Percentiles rank a stretch among this genome's conserved stretches.
Conservation (phyloP, 1,140 invertebrate species). For the Elysia chlorotica region DNA sequence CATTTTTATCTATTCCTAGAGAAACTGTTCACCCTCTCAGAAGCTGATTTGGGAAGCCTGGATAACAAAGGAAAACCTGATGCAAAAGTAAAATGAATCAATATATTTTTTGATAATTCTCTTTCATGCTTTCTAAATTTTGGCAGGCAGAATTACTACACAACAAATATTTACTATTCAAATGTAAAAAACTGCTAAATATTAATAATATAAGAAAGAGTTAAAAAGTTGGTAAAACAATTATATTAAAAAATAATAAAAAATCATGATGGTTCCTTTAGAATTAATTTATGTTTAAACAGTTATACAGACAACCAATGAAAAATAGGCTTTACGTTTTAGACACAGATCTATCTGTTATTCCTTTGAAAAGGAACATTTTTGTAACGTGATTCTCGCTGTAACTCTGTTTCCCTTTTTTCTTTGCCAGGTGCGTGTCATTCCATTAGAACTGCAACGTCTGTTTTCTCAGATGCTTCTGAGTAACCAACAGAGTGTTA, state of each 20-base stretch:
- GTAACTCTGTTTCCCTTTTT: background rate
- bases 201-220: background rate
- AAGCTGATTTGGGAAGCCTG: slow-evolving; percentile 47
- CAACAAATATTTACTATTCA: too few relatives aligned
- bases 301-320: background rate
- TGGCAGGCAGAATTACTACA: background rate
- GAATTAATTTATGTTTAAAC: too few relatives aligned
- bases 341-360: background rate
- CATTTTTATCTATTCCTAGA: slow-evolving; percentile 38
- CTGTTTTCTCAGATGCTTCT: slow-evolving; percentile 55
- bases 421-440: slow-evolving; percentile 47
- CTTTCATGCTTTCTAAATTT: background rate
- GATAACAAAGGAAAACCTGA: slow-evolving; percentile 34
- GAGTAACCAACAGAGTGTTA: slow-evolving; percentile 50
- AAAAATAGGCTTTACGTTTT: background rate
- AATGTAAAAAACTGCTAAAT: background rate
- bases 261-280: too few relatives aligned
- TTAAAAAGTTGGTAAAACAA: background rate
- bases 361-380: background rate
- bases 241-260: too few relatives aligned
- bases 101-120: background rate
- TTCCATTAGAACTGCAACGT: slow-evolving; percentile 56
- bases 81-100: slow-evolving; percentile 40
- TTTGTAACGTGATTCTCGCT: background rate
- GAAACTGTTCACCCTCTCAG: slow-evolving; percentile 42